Evolutionary conservation across 1,140 invertebrate genomes (phyloP), one percentile per base, ranked within the genome.

Genomic region (Heterodera schachtii): DNA sequence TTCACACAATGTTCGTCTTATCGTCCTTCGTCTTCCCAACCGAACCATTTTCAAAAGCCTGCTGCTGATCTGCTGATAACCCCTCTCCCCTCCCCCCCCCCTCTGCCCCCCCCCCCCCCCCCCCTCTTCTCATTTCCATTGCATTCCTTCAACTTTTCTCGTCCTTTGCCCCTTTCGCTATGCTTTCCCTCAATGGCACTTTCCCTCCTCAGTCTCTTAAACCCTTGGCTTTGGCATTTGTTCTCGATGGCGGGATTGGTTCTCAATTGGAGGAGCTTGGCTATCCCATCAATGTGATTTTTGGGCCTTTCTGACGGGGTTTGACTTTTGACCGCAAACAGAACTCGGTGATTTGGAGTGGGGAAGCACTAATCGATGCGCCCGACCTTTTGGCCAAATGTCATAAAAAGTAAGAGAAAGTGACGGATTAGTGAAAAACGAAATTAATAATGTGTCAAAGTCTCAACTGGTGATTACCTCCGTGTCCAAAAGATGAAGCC

Each of bases 291-390:
- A 44, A 82, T 82, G 82, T 84, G 78, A 19, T 46, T 46, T 46
- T 60, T 44, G 11, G 57, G 11, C 11, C 5, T 64, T 64, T 3
- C 57, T 52, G 52, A 19, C 4, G 11, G 16, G 3, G 57, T 19
- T 64, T 64, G 57, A 64, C 16, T 44, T 74, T 74, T 11, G 41
- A 52, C 11, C 21, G 31, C 75, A 31, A 73, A n/a, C 49, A 81
- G 81, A 82, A 82, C 3, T 60, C 47, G 3, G 80, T 66, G 71
- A 43, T 82, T 44, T 82, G 81, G 81, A 84, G 82, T 75, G 81
- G 81, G 3, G 81, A 80, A 8, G 81, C 81, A 52, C 43, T 73
- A 16, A 75, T 82, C 44, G 81, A 82, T 84, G 52, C 21, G 3
- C 69, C 82, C 41, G 81, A 82, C 7, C 67, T 82, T 16, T 69